A percentile compares a stretch with the other conserved stretches of the same genome.
Evolutionary conservation across 2,888 invertebrate species (phyloP).

Genomic region (Piscicola geometra): DNA sequence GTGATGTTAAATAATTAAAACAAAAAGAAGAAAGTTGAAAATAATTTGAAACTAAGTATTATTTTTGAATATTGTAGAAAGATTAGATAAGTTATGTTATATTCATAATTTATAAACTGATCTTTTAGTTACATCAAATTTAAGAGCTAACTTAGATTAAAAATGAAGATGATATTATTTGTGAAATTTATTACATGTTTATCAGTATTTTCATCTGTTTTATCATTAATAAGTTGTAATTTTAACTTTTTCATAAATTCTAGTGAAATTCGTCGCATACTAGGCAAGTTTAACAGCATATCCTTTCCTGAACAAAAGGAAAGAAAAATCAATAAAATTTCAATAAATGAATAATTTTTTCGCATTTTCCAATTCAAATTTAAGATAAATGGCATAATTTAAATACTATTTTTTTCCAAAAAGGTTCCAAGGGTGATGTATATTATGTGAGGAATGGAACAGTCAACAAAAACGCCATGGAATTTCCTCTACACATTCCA

Average conservation of each 20-base stretch:
- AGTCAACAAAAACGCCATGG: background rate
- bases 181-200: background rate
- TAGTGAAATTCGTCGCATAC: background rate
- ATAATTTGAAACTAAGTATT: no score
- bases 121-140: no score
- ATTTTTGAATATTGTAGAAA: no score
- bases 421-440: constrained; percentile 20
- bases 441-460: constrained; percentile 26
- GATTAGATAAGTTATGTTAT: no score
- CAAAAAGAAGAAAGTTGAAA: no score
- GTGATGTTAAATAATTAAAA: no score
- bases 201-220: background rate
- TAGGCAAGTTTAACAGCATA: background rate
- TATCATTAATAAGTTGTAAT: background rate
- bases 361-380: no score
- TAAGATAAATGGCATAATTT: background rate
- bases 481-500: background rate
- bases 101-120: no score
- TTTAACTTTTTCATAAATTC: constrained; percentile 11
- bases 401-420: background rate
- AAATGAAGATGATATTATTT: no score
- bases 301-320: constrained; percentile 5
- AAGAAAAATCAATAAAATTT: no score
- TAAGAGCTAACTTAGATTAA: no score
- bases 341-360: no score